phyloP scores from a whole-genome alignment of 2,113 vertebrate genomes.

The Xiphias gladius region DNA sequence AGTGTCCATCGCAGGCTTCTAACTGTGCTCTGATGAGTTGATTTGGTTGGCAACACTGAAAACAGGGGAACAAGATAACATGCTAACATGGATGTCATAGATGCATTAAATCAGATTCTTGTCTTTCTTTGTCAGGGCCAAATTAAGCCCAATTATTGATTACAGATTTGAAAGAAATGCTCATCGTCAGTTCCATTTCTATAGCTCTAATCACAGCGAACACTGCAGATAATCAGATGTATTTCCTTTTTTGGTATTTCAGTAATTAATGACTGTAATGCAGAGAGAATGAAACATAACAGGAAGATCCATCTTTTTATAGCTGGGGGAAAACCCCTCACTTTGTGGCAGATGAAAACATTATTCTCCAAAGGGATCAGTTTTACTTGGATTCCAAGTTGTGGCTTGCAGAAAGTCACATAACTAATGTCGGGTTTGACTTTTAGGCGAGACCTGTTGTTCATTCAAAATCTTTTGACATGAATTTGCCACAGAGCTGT shows the following conservation, averaged over 20 bases:
- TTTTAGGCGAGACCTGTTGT: not conserved
- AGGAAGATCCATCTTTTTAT: not conserved
- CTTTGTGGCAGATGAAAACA: not conserved
- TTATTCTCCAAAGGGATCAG: not conserved
- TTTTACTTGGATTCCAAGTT: not conserved
- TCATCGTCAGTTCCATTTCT: not conserved
- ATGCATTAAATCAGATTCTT: not conserved
- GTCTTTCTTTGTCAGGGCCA: not conserved
- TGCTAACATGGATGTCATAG: not conserved
- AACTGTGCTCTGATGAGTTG: too few species aligned
- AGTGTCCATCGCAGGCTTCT: too few species aligned
- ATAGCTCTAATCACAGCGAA: not conserved
- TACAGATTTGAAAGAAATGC: not conserved
- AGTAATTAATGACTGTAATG: not conserved
- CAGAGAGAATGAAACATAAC: not conserved
- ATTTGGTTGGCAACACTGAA: not conserved
- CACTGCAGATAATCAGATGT: not conserved
- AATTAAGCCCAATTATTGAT: not conserved
- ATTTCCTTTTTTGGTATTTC: not conserved
- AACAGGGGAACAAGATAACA: not conserved
- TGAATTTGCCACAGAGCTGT: slow-evolving; percentile 14
- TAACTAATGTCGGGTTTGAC: not conserved
- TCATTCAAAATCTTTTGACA: not conserved
- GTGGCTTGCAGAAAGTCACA: not conserved
- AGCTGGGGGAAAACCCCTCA: not conserved